Base-by-base conservation (phyloP, 2,797 vertebrate species). In the Lagorchestes hirsutus region DNA sequence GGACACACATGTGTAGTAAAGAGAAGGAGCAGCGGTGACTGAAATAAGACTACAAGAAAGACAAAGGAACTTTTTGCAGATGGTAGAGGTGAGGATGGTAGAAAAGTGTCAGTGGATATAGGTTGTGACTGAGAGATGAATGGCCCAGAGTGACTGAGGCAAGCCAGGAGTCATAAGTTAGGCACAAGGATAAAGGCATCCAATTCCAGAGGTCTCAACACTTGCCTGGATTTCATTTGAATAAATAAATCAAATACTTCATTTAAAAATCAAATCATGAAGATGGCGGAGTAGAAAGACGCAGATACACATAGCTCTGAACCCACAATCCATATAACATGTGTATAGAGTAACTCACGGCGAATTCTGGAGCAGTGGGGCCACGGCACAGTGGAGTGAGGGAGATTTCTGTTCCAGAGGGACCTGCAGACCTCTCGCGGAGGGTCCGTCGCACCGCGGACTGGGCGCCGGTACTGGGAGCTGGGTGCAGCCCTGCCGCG, bases 231-330 rank as follows among this genome's bases (percentile, higher is more conserved):
- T 40, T 82, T 40, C n/a, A 82, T 82, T 82, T 46, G 40, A 82
- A 40, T 46, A 82, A 82, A 82, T 82, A 40, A 82, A 46, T 82
- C 74, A 82, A 82, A 82, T 10, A 82, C 1, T 9, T 82, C 22
- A 82, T 82, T 82, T 82, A 82, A 82, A 82, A 82, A 40, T 82
- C 40, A 82, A 82, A 82, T 82, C n/a, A n/a, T n/a, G n/a, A n/a
- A n/a, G n/a, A n/a, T n/a, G n/a, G n/a, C n/a, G n/a, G n/a, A n/a
- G n/a, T n/a, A n/a, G n/a, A n/a, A n/a, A n/a, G n/a, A n/a, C n/a
- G n/a, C n/a, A n/a, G n/a, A n/a, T n/a, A n/a, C n/a, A n/a, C n/a
- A n/a, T n/a, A n/a, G n/a, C n/a, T n/a, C n/a, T n/a, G n/a, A n/a
- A n/a, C n/a, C n/a, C n/a, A n/a, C n/a, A n/a, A n/a, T n/a, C n/a